These are phyloP conservation scores for Tenrec ecaudatus DNA, from an alignment of 2,113 vertebrate genomes.

Conservation along the genomic window DNA sequence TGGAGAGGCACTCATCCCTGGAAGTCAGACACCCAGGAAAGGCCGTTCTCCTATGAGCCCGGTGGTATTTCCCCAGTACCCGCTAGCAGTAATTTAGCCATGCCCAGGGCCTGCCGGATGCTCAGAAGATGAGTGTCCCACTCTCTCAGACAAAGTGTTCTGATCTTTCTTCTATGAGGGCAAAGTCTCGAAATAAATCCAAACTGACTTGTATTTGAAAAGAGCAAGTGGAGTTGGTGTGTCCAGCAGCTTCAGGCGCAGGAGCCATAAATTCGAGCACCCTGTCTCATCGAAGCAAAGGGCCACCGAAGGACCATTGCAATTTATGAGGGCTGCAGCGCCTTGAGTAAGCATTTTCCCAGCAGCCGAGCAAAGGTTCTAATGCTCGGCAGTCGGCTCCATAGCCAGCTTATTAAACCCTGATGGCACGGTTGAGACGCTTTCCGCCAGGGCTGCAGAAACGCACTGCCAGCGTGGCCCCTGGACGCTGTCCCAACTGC, in stretches of 20 bases:
- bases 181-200: conserved; percentile 71
- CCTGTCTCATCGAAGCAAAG: conserved; percentile 56
- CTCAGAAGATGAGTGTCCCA: conserved; percentile 12
- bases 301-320: conserved; percentile 43
- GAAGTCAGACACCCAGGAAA: background rate
- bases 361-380: conserved; percentile 33
- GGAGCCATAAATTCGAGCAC: conserved; percentile 73
- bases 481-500: background rate
- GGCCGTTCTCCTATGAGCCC: background rate
- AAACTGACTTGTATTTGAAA: conserved; percentile 79
- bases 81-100: background rate
- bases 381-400: conserved; percentile 15
- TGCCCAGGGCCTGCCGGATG: background rate
- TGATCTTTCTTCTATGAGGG: conserved; percentile 49
- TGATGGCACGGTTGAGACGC: conserved; percentile 52
- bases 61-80: background rate
- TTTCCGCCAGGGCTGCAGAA: conserved; percentile 58
- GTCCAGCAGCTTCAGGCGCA: conserved; percentile 61
- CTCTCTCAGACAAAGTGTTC: conserved; percentile 34
- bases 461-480: background rate
- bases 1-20: background rate
- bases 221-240: conserved; percentile 64
- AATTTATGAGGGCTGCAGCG: conserved; percentile 44
- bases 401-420: conserved; percentile 73
- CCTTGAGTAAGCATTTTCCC: conserved; percentile 68